These are phyloP conservation scores for Heterodera schachtii DNA, from an alignment of 1,140 invertebrate species.

Conservation along the genomic window DNA sequence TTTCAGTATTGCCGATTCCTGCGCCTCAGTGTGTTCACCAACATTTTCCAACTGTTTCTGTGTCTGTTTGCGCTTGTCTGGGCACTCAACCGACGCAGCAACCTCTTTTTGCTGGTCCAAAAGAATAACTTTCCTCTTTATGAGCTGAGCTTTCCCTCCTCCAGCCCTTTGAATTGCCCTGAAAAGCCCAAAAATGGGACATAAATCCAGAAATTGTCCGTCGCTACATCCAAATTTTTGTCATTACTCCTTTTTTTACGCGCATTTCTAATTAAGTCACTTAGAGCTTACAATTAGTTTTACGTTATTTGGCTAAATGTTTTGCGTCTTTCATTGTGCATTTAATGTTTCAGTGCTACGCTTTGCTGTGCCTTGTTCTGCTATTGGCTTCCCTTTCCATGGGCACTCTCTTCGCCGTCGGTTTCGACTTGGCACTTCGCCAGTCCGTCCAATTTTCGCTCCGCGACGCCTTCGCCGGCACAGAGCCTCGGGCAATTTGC, in stretches of 20 bases:
- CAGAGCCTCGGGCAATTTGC: slow-evolving; percentile 11
- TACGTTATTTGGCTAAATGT: slow-evolving; percentile 1
- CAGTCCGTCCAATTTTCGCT: slow-evolving; percentile 30
- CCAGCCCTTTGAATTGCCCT: too few species aligned
- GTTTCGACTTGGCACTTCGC: slow-evolving; percentile 25
- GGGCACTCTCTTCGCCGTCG: slow-evolving; percentile 3
- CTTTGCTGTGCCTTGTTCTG: slow-evolving; percentile 27
- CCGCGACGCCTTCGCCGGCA: slow-evolving; percentile 20
- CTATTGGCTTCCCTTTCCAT: slow-evolving; percentile 17
- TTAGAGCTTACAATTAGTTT: too few species aligned
- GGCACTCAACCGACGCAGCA: slow-evolving; percentile 34
- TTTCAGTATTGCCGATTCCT: slow-evolving; percentile 33
- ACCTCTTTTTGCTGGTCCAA: slow-evolving; percentile 29
- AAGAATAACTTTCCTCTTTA: too few species aligned
- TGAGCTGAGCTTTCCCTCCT: too few species aligned
- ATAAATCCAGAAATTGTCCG: too few species aligned
- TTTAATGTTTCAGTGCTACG: slow-evolving; percentile 32
- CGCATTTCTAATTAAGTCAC: too few species aligned
- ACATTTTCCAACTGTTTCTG: slow-evolving; percentile 27
- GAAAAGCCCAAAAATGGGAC: too few species aligned
- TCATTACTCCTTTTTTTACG: too few species aligned
- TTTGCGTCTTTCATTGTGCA: background rate
- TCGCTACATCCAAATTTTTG: too few species aligned
- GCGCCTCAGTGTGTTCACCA: slow-evolving; percentile 31
- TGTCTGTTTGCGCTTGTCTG: slow-evolving; percentile 31